Base-by-base conservation (phyloP, 2,113 vertebrate genomes). In the Cryptomyrus ogoouensis region DNA sequence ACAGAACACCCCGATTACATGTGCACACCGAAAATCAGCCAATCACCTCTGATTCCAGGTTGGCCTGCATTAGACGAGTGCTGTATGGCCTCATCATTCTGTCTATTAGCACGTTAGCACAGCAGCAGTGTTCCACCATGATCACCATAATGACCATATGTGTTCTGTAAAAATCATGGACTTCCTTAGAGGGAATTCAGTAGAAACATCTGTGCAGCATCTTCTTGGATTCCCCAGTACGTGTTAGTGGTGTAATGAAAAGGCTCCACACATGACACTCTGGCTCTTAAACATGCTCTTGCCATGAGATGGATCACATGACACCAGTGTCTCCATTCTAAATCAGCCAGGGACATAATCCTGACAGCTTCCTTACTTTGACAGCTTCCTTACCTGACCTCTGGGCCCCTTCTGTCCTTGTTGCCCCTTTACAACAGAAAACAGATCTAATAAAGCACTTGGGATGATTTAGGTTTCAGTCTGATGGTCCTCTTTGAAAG, bases 371-470 rank as follows among this genome's bases (percentile, higher is more conserved):
- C 62, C 62, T 70, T 13, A 31, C 27, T 70, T 70, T 27, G 62
- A 83, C 77, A 85, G 50, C 44, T 13, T 86, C 47, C 92, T 96
- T 92, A 95, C 94, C 94, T 89, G 92, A 94, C 95, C 94, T 93
- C 94, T 95, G 3, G 94, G 93, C 21, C 96, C 96, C 77, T 96
- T 95, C 74, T 88, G 0, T 87, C 92, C 94, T 88, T 93, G 95
- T 92, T 91, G 89, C 53, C 85, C 93, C 94, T 95, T 90, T 89
- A 92, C 77, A 88, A 83, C 91, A 83, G n/a, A 56, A 44, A 88
- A 13, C 0, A 84, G 87, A 77, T 47, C 39, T 44, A 50, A 89
- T 49, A 88, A 62, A 46, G 17, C 27, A 27, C 50, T 31, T 52
- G 62, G 12, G 49, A 2, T n/a, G 6, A 62, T 42, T 56, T 13